phyloP scores from a whole-genome alignment of 2,113 vertebrate genomes.

The Eubucco bourcierii region DNA sequence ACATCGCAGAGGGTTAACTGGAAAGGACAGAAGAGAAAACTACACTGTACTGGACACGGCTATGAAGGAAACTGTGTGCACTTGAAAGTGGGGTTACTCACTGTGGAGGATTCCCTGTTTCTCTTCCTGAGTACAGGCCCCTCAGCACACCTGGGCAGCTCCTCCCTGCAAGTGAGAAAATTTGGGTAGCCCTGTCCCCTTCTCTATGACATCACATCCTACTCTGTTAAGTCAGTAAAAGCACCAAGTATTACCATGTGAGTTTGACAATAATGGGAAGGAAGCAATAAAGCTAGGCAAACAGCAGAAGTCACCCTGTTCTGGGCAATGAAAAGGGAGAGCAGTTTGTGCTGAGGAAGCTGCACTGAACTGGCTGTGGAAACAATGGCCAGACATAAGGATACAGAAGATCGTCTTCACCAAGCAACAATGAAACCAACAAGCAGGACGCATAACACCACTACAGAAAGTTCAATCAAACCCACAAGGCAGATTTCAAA shows the following conservation, averaged over 20 bases:
- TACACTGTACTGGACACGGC: slow-evolving; percentile 63
- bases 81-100: slow-evolving; percentile 78
- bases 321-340: slow-evolving; percentile 52
- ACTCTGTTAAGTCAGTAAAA: slow-evolving; percentile 70
- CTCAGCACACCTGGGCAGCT: slow-evolving; percentile 80
- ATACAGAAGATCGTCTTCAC: slow-evolving; percentile 27
- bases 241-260: slow-evolving; percentile 63
- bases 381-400: slow-evolving; percentile 30
- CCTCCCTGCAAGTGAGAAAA: slow-evolving; percentile 80
- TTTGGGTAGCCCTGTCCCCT: slow-evolving; percentile 81
- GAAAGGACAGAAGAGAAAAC: slow-evolving; percentile 60
- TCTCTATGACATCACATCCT: slow-evolving; percentile 77
- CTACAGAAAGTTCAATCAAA: slow-evolving; percentile 46
- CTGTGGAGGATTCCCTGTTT: slow-evolving; percentile 79
- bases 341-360: slow-evolving; percentile 43
- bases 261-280: slow-evolving; percentile 52
- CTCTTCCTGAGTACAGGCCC: slow-evolving; percentile 78
- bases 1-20: slow-evolving; percentile 59
- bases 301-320: slow-evolving; percentile 51
- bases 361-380: slow-evolving; percentile 49
- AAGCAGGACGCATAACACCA: slow-evolving; percentile 17
- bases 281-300: slow-evolving; percentile 51
- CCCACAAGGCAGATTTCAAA: slow-evolving; percentile 45
- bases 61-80: slow-evolving; percentile 70
- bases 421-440: slow-evolving; percentile 27